Evolutionary conservation across 2,888 invertebrate species (phyloP).

Genomic region (Scelioninae gen. 1): DNA sequence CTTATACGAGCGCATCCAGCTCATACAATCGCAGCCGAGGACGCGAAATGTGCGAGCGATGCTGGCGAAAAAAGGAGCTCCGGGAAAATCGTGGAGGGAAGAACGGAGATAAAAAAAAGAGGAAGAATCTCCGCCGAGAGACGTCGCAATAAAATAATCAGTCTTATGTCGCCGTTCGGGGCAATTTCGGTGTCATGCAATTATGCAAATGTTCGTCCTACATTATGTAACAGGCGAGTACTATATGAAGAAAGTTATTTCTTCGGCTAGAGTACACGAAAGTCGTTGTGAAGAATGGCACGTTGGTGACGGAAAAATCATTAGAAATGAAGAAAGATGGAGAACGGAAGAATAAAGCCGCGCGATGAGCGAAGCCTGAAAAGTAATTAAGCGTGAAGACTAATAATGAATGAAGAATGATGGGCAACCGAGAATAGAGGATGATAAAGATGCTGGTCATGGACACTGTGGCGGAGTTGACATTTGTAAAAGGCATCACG

Average conservation of each 20-base stretch:
- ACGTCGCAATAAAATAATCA: constrained; percentile 43
- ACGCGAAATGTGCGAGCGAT: constrained; percentile 26
- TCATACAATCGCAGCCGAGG: constrained; percentile 18
- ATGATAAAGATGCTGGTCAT: constrained; percentile 1
- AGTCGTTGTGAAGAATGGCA: constrained; percentile 11
- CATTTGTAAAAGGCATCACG: neutral
- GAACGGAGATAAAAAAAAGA: constrained; percentile 1
- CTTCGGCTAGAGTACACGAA: neutral
- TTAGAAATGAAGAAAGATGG: constrained; percentile 34
- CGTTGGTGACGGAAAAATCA: constrained; percentile 14
- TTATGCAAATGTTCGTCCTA: constrained; percentile 39
- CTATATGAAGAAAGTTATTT: constrained; percentile 33
- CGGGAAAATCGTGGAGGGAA: neutral
- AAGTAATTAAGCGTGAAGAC: constrained; percentile 29
- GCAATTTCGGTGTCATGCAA: constrained; percentile 34
- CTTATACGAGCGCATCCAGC: constrained; percentile 16
- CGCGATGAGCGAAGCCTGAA: constrained; percentile 13
- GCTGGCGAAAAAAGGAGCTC: constrained; percentile 9
- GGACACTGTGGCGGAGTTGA: neutral
- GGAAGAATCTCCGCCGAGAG: constrained; percentile 9
- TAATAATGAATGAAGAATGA: constrained; percentile 32
- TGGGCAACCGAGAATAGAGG: constrained; percentile 3
- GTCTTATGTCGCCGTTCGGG: constrained; percentile 34
- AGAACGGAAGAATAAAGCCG: constrained; percentile 11
- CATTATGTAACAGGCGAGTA: constrained; percentile 34